A percentile compares a stretch with the other conserved stretches of the same genome.
Evolutionary conservation across 23 tunicate genomes (phyloP).

Genomic region (Trididemnum miniatum): DNA sequence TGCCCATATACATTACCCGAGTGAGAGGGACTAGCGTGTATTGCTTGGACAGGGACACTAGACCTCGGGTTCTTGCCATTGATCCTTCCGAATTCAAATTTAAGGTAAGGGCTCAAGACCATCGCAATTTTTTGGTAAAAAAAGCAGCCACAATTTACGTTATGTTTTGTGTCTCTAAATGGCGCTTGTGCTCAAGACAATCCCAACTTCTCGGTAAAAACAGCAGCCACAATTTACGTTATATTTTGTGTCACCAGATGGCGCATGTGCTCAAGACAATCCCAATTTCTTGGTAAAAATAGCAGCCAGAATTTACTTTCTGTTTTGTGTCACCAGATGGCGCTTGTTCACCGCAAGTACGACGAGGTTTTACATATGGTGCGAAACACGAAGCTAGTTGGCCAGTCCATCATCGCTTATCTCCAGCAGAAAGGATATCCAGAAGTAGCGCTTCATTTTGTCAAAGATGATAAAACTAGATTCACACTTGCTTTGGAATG

Average conservation of each 20-base stretch:
- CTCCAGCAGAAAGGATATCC: constrained; percentile 99
- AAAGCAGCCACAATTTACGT: no score
- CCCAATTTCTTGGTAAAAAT: no score
- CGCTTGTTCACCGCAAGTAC: constrained; percentile 91
- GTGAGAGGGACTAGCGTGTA: constrained; percentile 94
- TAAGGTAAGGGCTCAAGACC: constrained; percentile 55
- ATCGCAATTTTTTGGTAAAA: no score
- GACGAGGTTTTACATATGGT: constrained; percentile 98
- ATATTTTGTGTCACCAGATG: no score
- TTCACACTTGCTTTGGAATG: constrained; percentile 93
- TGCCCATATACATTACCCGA: constrained; percentile 94
- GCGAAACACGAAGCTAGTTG: constrained; percentile 94
- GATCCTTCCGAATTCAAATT: constrained; percentile 98
- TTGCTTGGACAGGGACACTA: constrained; percentile 91
- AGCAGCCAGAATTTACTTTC: no score
- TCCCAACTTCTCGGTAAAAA: no score
- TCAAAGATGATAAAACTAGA: constrained; percentile 95
- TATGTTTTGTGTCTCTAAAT: no score
- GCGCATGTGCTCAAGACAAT: no score
- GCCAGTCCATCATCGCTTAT: constrained; percentile 99
- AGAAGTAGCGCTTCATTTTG: constrained; percentile 97
- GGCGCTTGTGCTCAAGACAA: no score
- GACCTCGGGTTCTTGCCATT: constrained; percentile 85
- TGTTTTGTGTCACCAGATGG: constrained; percentile 74
- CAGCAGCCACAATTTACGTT: no score